Evolutionary conservation across 2,888 invertebrate genomes (phyloP), one percentile per base, ranked within the genome.

Genomic region (Dasysyrphus albostriatus): DNA sequence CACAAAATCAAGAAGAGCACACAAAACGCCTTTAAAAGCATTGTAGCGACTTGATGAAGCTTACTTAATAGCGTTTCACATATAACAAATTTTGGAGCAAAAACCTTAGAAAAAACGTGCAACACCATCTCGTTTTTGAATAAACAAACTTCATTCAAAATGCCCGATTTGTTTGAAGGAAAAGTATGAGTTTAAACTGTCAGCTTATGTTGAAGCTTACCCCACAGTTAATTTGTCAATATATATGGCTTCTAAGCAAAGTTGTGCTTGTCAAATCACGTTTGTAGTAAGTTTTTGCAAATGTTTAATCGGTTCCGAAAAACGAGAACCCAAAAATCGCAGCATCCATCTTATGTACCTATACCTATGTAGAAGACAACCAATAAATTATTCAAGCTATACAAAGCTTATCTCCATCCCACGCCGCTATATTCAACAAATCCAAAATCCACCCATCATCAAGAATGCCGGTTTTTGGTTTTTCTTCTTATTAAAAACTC

Each of bases 401-500:
- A 44, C 80, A 80, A 75, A 76, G 54, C 44, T 72, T 72, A 47
- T 67, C 63, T 81, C 39, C 84, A 85, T 61, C 84, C 76, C 81
- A 81, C 81, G 61, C 47, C 76, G 61, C 47, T 16, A 51, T 69
- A 29, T 14, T 75, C 29, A 39, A 54, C 16, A 70, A 42, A 76
- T 59, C 56, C 80, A 74, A 32, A 24, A 24, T 42, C 39, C 34
- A 67, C 37, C 67, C 65, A 65, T 51, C 54, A 47, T 24, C 59
- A 19, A 58, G 39, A 32, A 56, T 42, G 73, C 39, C 73, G 67
- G 32, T 61, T 58, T 39, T 58, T 44, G 32, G 42, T 59, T 51
- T 49, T 34, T 39, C 47, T n/a, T 67, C 39, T 47, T 69, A 59
- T 58, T 63, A 58, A 73, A 73, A 19, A 72, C 34, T 49, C 39